Evolutionary conservation across 2,797 vertebrate species (phyloP), one percentile per base, ranked within the genome.

Genomic region (Anableps anableps): DNA sequence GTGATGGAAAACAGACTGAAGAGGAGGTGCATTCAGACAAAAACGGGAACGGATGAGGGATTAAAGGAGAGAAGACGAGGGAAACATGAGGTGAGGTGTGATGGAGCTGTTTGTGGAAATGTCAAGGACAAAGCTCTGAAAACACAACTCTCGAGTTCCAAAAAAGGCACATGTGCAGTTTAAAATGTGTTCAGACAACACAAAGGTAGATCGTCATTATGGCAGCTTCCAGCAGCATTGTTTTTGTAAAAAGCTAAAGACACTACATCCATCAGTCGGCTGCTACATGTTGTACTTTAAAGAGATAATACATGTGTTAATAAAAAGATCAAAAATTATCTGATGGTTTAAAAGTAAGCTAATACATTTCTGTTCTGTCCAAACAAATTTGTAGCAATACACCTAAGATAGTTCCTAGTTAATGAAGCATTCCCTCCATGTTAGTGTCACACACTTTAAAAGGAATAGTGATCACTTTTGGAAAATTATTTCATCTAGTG

Each of bases 1-100:
- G 78, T 3, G 23, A 64, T 11, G 50, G 78, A 23, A 60, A 41
- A 64, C 19, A 26, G 38, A n/a, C 50, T 0, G 48, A 31, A 11
- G 81, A 43, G 45, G 78, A 79, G 62, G 0, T 3, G 14, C 74
- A 72, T 76, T 72, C 19, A 75, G 81, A 83, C 81, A 77, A 81
- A 86, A 74, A 58, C 29, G 76, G 53, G 36, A 81, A 71, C 23
- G 58, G 83, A 1, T 55, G 43, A 76, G 34, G 36, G 8, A 43
- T 36, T 11, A 41, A 10, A 38, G 1, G 60, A 51, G 53, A 70
- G 0, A 21, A 68, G 19, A n/a, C 23, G 29, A 31, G 41, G 48
- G 11, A 55, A 64, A 71, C 5, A 71, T 17, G 13, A 43, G 64
- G 31, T 6, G 36, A 48, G 7, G 62, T 64, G 17, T 4, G 16